A percentile compares a stretch with the other conserved stretches of the same genome.
Conservation (phyloP, 2,113 vertebrate species). For the Tragelaphus strepsiceros region DNA sequence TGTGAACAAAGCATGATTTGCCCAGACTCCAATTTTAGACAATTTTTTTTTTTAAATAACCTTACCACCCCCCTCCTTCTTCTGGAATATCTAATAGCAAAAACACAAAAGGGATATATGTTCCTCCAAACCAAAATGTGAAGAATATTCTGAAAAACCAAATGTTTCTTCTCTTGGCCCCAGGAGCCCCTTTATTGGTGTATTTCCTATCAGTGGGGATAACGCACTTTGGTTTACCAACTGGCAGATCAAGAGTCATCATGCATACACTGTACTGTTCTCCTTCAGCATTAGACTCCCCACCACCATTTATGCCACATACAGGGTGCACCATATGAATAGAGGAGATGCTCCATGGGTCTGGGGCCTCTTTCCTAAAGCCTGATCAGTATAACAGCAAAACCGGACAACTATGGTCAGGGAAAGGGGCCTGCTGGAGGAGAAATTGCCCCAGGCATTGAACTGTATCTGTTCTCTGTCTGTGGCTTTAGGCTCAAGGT, state of each 20-base stretch:
- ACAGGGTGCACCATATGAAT: not conserved
- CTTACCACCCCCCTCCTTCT: not conserved
- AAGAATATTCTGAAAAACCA: not conserved
- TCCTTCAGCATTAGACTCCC: not conserved
- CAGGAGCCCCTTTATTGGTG: accelerated
- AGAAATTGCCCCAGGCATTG: not conserved
- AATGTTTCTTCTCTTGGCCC: accelerated
- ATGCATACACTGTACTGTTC: not conserved
- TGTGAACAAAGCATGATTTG: not conserved
- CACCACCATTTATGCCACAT: not conserved
- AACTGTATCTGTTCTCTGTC: not conserved
- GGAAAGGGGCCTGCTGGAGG: not conserved
- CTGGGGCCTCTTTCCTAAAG: not conserved
- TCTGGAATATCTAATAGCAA: not conserved
- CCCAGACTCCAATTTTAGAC: not conserved
- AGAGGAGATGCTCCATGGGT: not conserved
- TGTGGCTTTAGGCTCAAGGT: not conserved
- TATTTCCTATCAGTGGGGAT: not conserved
- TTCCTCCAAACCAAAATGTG: not conserved
- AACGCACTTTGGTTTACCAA: not conserved
- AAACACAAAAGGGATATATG: not conserved
- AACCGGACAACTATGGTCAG: not conserved
- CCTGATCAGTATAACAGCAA: not conserved
- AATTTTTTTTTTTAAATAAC: not conserved
- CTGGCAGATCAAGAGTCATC: not conserved